Conservation (phyloP, 2,888 invertebrate species). For the Epinotia ramella region DNA sequence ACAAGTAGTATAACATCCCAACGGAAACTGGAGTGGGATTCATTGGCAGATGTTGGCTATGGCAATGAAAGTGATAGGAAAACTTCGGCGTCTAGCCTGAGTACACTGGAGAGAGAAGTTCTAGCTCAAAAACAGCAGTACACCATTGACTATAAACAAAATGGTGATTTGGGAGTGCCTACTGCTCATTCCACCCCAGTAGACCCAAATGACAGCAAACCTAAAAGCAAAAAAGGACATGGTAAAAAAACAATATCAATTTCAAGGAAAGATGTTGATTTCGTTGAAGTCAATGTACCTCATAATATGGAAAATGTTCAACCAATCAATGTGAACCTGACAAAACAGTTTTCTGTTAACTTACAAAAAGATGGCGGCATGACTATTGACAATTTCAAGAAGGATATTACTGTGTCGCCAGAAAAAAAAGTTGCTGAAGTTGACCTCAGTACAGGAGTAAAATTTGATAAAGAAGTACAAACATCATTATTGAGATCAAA, state of each 20-base stretch:
- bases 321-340: conserved; percentile 76
- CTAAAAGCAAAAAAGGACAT: conserved; percentile 64
- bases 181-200: conserved; percentile 84
- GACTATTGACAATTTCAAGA: conserved; percentile 64
- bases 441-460: conserved; percentile 53
- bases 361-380: conserved; percentile 74
- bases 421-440: conserved; percentile 60
- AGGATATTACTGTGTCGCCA: conserved; percentile 63
- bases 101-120: conserved; percentile 84
- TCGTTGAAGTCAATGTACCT: conserved; percentile 73
- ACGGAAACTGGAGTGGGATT: conserved; percentile 94
- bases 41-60: conserved; percentile 94
- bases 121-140: conserved; percentile 84
- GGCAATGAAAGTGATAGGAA: conserved; percentile 85
- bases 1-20: conserved; percentile 90
- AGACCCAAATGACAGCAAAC: conserved; percentile 65
- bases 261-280: conserved; percentile 72
- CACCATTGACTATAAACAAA: conserved; percentile 71
- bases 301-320: conserved; percentile 61
- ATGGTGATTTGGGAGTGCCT: conserved; percentile 71
- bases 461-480: conserved; percentile 75
- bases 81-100: conserved; percentile 78
- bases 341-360: conserved; percentile 80
- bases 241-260: conserved; percentile 72
- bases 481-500: conserved; percentile 63